These are phyloP conservation scores for Pseudorectes ferrugineus DNA, from an alignment of 2,113 vertebrate genomes.

Conservation along the genomic window DNA sequence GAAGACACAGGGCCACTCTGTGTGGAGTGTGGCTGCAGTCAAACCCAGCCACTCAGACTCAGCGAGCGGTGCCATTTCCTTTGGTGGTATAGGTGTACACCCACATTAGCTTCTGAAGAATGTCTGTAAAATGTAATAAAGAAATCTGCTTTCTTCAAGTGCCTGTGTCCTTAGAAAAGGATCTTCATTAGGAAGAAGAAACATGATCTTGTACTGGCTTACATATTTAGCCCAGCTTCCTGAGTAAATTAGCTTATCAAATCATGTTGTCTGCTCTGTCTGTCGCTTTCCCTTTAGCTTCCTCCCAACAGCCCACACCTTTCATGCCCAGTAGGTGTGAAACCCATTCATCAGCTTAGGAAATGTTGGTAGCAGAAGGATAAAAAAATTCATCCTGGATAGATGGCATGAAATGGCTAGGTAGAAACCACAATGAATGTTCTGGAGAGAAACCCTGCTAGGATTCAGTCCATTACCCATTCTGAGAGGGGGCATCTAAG, in stretches of 20 bases:
- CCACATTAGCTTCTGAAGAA: neutral
- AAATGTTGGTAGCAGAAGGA: neutral
- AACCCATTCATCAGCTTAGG: neutral
- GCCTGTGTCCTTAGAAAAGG: neutral
- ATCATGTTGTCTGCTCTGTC: neutral
- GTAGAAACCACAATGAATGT: neutral
- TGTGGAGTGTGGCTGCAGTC: neutral
- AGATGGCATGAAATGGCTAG: neutral
- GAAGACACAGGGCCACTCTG: neutral
- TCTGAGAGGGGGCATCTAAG: neutral
- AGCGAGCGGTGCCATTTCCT: neutral
- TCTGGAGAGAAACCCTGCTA: neutral
- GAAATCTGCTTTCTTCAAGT: neutral
- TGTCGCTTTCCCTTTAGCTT: conserved; percentile 4
- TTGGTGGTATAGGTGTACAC: neutral
- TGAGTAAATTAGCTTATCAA: conserved; percentile 10
- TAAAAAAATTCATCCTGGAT: neutral
- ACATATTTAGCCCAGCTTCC: neutral
- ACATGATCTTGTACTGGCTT: neutral
- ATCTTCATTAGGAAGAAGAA: neutral
- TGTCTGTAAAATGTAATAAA: neutral
- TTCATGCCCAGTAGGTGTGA: conserved; percentile 25
- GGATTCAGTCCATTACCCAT: neutral
- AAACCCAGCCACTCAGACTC: neutral
- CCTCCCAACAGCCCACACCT: neutral